Base-by-base conservation (phyloP, 2,113 vertebrate genomes). In the Solenodon paradoxus region DNA sequence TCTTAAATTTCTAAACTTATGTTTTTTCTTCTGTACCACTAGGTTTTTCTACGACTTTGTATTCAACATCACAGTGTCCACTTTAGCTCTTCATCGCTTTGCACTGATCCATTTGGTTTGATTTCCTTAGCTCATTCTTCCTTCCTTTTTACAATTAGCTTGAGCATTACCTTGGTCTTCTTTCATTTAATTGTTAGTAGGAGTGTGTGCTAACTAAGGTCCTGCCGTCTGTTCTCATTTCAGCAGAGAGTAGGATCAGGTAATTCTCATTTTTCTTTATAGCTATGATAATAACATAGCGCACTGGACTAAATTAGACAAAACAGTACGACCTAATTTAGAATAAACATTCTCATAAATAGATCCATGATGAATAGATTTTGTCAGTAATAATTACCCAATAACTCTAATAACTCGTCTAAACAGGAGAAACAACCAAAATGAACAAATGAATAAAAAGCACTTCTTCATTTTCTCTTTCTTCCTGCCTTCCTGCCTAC, bases 341-440 rank as follows among this genome's bases (percentile, higher is more conserved):
- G 42, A 72, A 20, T 75, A 81, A 74, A 66, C 7, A 63, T 90
- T 24, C 10, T 38, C 38, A 57, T 90, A n/a, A n/a, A n/a, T n/a
- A n/a, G n/a, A n/a, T 92, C 90, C 49, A 93, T 75, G 64, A 82
- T 86, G 55, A 71, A 32, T 22, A 96, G 91, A 90, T 97, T 83
- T 77, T 90, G 84, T 49, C 72, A 75, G 3, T 69, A 93, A 88
- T 87, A 90, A 92, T 93, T 78, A 88, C 1, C 1, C 94, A 82
- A 90, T 40, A 35, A 45, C 19, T 84, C 10, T n/a, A n/a, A n/a
- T n/a, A n/a, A n/a, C n/a, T 87, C 22, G 89, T 95, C 57, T 72
- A 45, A 87, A 66, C 40, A 92, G n/a, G n/a, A n/a, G n/a, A n/a
- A 53, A 83, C 40, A 86, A 94, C 92, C 51, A 95, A 93, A 94